phyloP scores from a whole-genome alignment of 2,797 vertebrate species.

The Psittacula echo region DNA sequence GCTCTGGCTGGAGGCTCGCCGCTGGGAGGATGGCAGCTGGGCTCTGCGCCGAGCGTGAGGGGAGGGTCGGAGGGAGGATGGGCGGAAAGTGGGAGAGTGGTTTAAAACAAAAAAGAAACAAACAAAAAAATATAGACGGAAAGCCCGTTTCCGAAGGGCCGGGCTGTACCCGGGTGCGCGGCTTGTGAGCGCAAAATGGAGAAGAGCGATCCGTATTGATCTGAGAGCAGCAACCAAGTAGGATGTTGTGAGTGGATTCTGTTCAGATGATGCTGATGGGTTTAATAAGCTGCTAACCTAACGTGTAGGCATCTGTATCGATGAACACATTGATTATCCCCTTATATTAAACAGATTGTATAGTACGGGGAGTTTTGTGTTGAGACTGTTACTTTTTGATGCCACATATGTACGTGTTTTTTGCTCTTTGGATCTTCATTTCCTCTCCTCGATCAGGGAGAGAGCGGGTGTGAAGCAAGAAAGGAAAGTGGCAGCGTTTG shows the following conservation, averaged over 20 bases:
- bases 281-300: neutral
- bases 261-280: neutral
- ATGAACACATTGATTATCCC: neutral
- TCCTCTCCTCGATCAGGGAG: neutral
- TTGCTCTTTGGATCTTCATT: neutral
- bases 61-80: neutral
- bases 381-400: neutral
- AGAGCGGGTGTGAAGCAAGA: neutral
- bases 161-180: neutral
- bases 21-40: neutral
- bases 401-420: neutral
- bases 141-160: neutral
- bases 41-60: neutral
- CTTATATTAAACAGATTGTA: neutral
- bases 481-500: neutral
- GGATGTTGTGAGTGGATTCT: neutral
- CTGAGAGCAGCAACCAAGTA: neutral
- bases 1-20: neutral
- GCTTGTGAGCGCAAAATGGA: slow-evolving; percentile 31
- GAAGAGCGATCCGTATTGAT: slow-evolving; percentile 33
- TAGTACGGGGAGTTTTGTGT: neutral
- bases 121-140: neutral
- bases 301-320: neutral
- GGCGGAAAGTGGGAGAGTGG: neutral
- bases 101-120: neutral